Evolutionary conservation across 1,140 invertebrate species (phyloP), one percentile per base, ranked within the genome.

Genomic region (Dendrolimus kikuchii): DNA sequence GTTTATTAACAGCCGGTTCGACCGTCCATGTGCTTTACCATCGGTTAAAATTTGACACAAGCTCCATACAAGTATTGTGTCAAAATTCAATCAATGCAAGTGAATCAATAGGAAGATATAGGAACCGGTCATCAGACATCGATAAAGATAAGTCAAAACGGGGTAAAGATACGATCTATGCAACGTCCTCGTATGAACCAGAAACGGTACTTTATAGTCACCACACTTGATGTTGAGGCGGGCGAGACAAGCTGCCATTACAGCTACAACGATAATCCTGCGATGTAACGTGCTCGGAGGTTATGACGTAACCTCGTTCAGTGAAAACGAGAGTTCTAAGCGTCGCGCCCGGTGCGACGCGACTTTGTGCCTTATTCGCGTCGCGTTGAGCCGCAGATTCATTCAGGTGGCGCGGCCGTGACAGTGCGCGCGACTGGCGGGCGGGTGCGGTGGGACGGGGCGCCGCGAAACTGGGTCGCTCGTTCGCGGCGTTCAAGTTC

Each of bases 401-500:
- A 81, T 84, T 84, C 74, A 81, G 76, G 64, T 72, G 75, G 53
- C 55, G 66, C 66, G 71, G 67, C 68, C 71, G 60, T 75, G 72
- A 74, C 71, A 75, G 62, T 71, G 74, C 65, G 72, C 66, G 72
- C 64, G 58, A 63, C 63, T 56, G 57, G 43, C 48, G 63, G 51
- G 66, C 7, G 43, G 38, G 60, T 0, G 45, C 58, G 53, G 59
- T 5, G 56, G 57, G 40, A 64, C 59, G 60, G 59, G 60, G 52
- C 66, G 65, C 46, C 64, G 64, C 70, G 64, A 82, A 85, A 75
- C 68, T 85, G 79, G 81, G 81, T 84, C 81, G 77, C 55, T 64
- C 66, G 68, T 23, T 23, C 74, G 74, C 72, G 71, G 69, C 66
- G 64, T 68, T 81, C 81, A 85, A 85, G 81, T 85, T 85, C 81